phyloP scores from a whole-genome alignment of 2,113 vertebrate species.

The Phalacrocorax pelagicus region DNA sequence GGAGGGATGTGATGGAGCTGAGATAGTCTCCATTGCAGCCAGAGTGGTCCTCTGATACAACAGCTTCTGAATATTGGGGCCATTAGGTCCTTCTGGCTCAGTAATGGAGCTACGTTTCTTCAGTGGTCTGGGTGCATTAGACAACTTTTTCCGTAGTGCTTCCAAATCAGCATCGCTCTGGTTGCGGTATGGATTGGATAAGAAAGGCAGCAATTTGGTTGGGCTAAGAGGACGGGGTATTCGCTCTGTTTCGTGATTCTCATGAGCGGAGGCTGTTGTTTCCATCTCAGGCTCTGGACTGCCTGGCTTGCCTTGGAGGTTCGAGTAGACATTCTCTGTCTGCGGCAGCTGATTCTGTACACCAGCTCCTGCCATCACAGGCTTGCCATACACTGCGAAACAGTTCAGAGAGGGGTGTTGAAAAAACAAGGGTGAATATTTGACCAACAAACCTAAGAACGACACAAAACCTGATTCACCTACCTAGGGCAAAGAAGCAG shows the following conservation, averaged over 20 bases:
- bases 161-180: slow-evolving; percentile 95
- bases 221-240: slow-evolving; percentile 94
- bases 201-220: slow-evolving; percentile 93
- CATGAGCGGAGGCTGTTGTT: slow-evolving; percentile 45
- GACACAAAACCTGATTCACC: background rate
- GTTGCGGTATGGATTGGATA: slow-evolving; percentile 94
- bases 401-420: background rate
- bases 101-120: slow-evolving; percentile 99
- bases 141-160: slow-evolving; percentile 91
- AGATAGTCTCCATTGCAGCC: slow-evolving; percentile 92
- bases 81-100: slow-evolving; percentile 92
- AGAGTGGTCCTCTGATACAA: slow-evolving; percentile 95
- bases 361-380: slow-evolving; percentile 80
- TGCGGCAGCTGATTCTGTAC: slow-evolving; percentile 63
- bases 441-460: background rate
- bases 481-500: background rate
- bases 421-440: background rate
- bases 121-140: slow-evolving; percentile 90
- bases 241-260: slow-evolving; percentile 83
- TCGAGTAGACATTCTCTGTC: slow-evolving; percentile 78
- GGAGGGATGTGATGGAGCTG: slow-evolving; percentile 72
- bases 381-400: slow-evolving; percentile 90
- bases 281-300: slow-evolving; percentile 76
- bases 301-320: slow-evolving; percentile 73
- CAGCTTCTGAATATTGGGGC: slow-evolving; percentile 97